Evolutionary conservation across 2,888 invertebrate species (phyloP).

Genomic region (Crioceris asparagi): DNA sequence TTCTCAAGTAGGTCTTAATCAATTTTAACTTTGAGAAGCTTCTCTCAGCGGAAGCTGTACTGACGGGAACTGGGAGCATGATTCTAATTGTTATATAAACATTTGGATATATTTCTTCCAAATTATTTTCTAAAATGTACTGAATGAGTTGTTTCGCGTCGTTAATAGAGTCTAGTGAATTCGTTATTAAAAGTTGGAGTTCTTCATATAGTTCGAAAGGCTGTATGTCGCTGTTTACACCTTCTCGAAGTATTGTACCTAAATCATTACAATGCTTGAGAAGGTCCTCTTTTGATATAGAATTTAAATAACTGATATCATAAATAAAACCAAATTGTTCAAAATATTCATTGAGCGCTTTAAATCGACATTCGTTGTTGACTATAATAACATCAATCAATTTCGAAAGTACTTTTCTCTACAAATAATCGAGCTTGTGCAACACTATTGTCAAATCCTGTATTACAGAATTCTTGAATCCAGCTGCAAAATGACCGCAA

Average conservation of each 20-base stretch:
- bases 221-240: background rate
- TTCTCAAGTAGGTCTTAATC: too few species aligned
- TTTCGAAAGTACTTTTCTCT: background rate
- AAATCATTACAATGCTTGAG: slow-evolving; percentile 2
- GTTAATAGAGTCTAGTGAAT: background rate
- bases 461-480: background rate
- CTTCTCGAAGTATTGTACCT: background rate
- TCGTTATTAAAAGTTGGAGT: background rate
- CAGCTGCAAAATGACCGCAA: slow-evolving; percentile 1
- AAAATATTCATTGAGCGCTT: slow-evolving; percentile 2
- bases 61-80: too few species aligned
- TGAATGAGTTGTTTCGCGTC: background rate
- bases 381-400: background rate
- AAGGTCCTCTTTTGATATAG: slow-evolving; percentile 1
- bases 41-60: too few species aligned
- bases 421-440: background rate
- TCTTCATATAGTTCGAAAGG: slow-evolving; percentile 1
- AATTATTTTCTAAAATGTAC: slow-evolving; percentile 3
- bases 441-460: slow-evolving; percentile 1
- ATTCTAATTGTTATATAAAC: background rate
- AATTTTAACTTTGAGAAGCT: too few species aligned
- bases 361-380: background rate
- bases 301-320: slow-evolving; percentile 1
- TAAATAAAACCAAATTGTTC: slow-evolving; percentile 1
- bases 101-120: background rate